Percentiles rank a stretch among this genome's conserved stretches.
Evolutionary conservation across 2,113 vertebrate species (phyloP).

Genomic region (Perca flavescens): DNA sequence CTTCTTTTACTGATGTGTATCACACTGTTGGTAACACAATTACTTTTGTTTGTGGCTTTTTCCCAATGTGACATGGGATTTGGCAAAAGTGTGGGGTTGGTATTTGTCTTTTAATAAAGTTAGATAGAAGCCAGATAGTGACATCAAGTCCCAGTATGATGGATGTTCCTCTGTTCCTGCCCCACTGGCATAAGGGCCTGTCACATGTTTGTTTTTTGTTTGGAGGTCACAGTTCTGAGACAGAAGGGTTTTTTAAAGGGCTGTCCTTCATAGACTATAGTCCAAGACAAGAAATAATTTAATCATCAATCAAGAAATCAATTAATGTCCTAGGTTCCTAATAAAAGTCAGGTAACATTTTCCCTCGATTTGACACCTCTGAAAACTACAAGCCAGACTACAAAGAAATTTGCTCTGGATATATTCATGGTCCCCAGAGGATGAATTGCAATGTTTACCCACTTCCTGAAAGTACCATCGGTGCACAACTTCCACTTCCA

Average conservation of each 20-base stretch:
- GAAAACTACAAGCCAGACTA: not conserved
- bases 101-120: not conserved
- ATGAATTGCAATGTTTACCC: not conserved
- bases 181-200: not conserved
- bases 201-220: too few species aligned
- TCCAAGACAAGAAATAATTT: not conserved
- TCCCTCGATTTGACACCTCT: not conserved
- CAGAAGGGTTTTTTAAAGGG: too few species aligned
- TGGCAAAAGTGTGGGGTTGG: not conserved
- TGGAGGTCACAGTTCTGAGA: too few species aligned
- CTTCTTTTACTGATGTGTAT: not conserved
- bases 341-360: not conserved
- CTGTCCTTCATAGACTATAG: not conserved
- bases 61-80: not conserved
- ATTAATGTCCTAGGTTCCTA: not conserved
- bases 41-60: constrained; percentile 13
- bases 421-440: not conserved
- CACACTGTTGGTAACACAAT: constrained; percentile 8
- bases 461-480: not conserved
- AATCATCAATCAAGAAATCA: too few species aligned
- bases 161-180: not conserved
- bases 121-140: not conserved
- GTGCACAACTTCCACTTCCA: not conserved
- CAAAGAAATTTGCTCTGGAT: not conserved
- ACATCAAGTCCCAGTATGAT: not conserved